Evolutionary conservation across 2,888 invertebrate species (phyloP).

Genomic region (Keiferia lycopersicella): DNA sequence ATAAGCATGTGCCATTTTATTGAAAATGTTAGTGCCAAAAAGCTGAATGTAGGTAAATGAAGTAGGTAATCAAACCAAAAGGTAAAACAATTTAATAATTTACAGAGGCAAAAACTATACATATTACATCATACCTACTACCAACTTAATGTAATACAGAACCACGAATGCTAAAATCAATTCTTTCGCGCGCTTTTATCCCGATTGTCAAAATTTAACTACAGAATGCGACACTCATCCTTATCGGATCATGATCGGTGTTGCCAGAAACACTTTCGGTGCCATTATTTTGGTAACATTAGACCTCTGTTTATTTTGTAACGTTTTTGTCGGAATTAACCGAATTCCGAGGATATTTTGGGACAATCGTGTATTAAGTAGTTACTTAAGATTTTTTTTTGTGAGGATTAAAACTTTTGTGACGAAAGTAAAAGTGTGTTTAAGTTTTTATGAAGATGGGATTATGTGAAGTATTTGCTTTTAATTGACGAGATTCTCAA

Average conservation of each 20-base stretch:
- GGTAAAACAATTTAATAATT: too few relatives aligned
- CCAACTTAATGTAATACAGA: too few relatives aligned
- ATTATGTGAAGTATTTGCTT: background rate
- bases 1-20: too few relatives aligned
- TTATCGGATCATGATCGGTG: conserved; percentile 54
- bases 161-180: background rate
- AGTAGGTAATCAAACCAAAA: too few relatives aligned
- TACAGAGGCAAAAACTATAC: too few relatives aligned
- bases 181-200: background rate
- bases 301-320: conserved; percentile 42
- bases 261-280: conserved; percentile 55
- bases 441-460: background rate
- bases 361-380: conserved; percentile 30
- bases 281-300: conserved; percentile 57
- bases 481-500: background rate
- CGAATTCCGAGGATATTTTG: conserved; percentile 28
- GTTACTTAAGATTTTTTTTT: conserved; percentile 25
- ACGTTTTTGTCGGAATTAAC: conserved; percentile 36
- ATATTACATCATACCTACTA: too few relatives aligned
- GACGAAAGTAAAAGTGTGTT: conserved; percentile 30
- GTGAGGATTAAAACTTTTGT: conserved; percentile 32
- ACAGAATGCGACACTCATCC: conserved; percentile 26
- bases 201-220: background rate
- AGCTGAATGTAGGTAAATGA: too few relatives aligned
- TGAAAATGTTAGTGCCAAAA: too few relatives aligned